Percentiles rank a stretch among this genome's conserved stretches.
These are phyloP conservation scores for Phorcus lineatus DNA, from an alignment of 2,888 invertebrate genomes.

Conservation along the genomic window DNA sequence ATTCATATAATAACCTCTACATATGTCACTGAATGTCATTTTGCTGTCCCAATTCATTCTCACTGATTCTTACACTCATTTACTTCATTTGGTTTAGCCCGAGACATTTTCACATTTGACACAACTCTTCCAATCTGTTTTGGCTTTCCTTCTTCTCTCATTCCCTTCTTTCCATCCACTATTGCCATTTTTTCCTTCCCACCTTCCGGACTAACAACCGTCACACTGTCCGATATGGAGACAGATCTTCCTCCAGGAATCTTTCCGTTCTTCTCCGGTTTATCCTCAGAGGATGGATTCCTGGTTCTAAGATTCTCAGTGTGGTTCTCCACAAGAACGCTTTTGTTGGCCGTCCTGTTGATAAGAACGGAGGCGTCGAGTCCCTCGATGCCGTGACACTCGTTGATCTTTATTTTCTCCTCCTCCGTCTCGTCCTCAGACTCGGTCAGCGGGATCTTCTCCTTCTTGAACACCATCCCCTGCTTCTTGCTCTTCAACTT, in stretches of 20 bases:
- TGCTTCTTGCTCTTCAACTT: conserved; percentile 19
- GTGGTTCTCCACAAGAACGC: not conserved
- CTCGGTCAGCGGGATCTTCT: conserved; percentile 20
- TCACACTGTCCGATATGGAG: conserved; percentile 21
- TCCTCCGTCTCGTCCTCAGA: not conserved
- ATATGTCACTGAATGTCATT: too few relatives aligned
- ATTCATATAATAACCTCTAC: too few relatives aligned
- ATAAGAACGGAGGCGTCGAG: not conserved
- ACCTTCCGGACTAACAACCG: conserved; percentile 14
- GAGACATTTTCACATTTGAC: not conserved
- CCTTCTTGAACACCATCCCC: conserved; percentile 27
- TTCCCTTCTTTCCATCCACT: not conserved
- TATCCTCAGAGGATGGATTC: not conserved
- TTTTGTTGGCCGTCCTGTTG: not conserved
- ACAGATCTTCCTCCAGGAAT: conserved; percentile 1
- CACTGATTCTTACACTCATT: conserved; percentile 52
- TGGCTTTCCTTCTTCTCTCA: conserved; percentile 1
- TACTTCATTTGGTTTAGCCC: conserved; percentile 23
- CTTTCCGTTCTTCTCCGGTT: not conserved
- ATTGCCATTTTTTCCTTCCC: not conserved
- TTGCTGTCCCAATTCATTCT: not conserved
- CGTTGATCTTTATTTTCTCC: not conserved
- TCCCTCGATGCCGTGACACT: not conserved
- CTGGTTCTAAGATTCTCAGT: not conserved
- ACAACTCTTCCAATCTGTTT: not conserved